A percentile compares a stretch with the other conserved stretches of the same genome.
These are phyloP conservation scores for Rana temporaria DNA, from an alignment of 2,113 vertebrate genomes.

Conservation along the genomic window DNA sequence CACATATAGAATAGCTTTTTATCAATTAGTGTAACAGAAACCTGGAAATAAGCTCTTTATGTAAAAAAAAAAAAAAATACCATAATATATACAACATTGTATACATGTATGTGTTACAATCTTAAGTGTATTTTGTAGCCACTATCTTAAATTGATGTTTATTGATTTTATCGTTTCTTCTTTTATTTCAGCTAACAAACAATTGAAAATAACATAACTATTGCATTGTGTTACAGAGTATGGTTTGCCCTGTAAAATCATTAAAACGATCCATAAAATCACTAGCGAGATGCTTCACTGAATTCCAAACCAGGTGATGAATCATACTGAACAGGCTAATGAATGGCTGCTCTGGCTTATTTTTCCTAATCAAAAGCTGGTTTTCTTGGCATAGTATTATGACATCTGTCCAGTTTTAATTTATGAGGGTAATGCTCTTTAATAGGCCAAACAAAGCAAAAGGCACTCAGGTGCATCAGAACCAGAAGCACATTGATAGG, in stretches of 20 bases:
- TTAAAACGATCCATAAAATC: background rate
- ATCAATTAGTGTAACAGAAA: too few species aligned
- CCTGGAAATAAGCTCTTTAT: too few species aligned
- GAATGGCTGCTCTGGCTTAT: constrained; percentile 12
- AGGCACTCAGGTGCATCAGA: background rate
- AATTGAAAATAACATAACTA: background rate
- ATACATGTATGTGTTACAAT: too few species aligned
- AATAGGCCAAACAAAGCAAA: too few species aligned
- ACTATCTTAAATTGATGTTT: too few species aligned
- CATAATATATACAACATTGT: too few species aligned
- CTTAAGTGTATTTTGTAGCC: too few species aligned
- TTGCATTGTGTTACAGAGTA: background rate
- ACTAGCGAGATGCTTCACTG: constrained; percentile 8
- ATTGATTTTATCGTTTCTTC: too few species aligned
- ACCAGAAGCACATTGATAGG: too few species aligned
- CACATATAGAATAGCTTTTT: too few species aligned
- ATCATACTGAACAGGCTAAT: constrained; percentile 18
- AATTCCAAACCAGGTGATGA: constrained; percentile 12
- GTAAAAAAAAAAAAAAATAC: too few species aligned
- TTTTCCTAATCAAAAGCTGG: constrained; percentile 2
- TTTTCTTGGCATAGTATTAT: constrained; percentile 28
- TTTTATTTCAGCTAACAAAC: background rate
- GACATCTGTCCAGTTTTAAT: constrained; percentile 21
- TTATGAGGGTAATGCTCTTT: constrained; percentile 9
- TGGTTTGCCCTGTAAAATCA: background rate